Evolutionary conservation across 2,113 vertebrate genomes (phyloP), one percentile per base, ranked within the genome.

Genomic region (Martes martes): DNA sequence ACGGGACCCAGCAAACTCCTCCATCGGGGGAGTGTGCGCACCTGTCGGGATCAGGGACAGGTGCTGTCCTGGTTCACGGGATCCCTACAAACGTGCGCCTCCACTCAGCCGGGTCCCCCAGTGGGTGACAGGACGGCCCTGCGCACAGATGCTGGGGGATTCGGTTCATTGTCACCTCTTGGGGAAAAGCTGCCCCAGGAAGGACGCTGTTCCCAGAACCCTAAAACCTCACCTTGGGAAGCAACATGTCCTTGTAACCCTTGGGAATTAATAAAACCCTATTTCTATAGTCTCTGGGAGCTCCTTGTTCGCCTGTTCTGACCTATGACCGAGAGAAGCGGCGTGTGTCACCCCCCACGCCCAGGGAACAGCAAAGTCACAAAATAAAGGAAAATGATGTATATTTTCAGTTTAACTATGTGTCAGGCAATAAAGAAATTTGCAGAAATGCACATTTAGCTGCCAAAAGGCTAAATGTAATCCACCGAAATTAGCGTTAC

Each of bases 21-120:
- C 0, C 9, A 23, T 14, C 1, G 0, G 4, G 3, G 74, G 14
- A 0, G 13, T 13, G 0, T 0, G 16, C 45, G 11, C 13, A 14
- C 13, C 5, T 23, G 21, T 26, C 4, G 24, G 59, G 9, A 11
- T 50, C 0, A 4, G 15, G 2, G 26, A 3, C 15, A 16, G 45
- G 7, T 1, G 1, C 15, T 1, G 0, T 39, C 47, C 31, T 93
- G 74, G 11, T 0, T 15, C 16, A 28, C 0, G 0, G 0, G 28
- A 50, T 36, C 42, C 57, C 24, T 26, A 2, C 5, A 2, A 26
- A 36, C 1, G 0, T 2, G 2, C 26, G 26, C 39, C 52, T 47
- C 33, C 18, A 23, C 23, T 21, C 19, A 0, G 24, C 42, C 0
- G 0, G 1, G 4, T 24, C 7, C 7, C 36, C 2, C 24, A 2